These are phyloP conservation scores for Microctonus brassicae DNA, from an alignment of 2,888 invertebrate genomes.

Conservation along the genomic window DNA sequence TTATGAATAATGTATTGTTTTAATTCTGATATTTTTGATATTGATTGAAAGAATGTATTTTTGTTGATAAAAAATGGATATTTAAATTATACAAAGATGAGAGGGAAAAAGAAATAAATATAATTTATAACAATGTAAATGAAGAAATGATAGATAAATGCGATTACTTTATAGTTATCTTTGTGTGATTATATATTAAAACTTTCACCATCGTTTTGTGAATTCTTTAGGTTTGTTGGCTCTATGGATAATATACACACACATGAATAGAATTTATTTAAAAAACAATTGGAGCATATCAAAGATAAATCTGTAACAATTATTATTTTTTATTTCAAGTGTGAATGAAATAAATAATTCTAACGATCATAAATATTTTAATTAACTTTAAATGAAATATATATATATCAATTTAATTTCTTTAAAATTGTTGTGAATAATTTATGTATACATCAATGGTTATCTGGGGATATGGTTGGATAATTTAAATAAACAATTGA, in stretches of 20 bases:
- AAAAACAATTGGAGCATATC: constrained; percentile 23
- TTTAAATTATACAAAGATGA: background rate
- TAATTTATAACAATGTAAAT: constrained; percentile 1
- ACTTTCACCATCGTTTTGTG: constrained; percentile 22
- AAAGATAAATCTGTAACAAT: background rate
- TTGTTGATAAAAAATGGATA: background rate
- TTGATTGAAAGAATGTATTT: background rate
- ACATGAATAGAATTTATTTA: background rate
- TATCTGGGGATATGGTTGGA: background rate
- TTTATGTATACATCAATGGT: background rate
- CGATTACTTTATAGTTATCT: constrained; percentile 12
- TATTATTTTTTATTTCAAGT: too few species aligned
- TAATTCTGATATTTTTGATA: background rate
- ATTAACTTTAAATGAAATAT: background rate
- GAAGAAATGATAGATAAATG: background rate
- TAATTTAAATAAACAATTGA: constrained; percentile 5
- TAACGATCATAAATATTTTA: background rate
- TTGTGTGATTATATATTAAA: constrained; percentile 8
- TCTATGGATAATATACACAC: constrained; percentile 23
- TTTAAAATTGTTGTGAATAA: too few species aligned
- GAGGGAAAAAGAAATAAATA: background rate
- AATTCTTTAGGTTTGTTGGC: background rate
- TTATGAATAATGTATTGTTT: background rate
- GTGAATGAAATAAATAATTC: background rate
- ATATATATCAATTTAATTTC: background rate